Conservation (phyloP, 2,888 invertebrate species). For the Apodemia duryi region DNA sequence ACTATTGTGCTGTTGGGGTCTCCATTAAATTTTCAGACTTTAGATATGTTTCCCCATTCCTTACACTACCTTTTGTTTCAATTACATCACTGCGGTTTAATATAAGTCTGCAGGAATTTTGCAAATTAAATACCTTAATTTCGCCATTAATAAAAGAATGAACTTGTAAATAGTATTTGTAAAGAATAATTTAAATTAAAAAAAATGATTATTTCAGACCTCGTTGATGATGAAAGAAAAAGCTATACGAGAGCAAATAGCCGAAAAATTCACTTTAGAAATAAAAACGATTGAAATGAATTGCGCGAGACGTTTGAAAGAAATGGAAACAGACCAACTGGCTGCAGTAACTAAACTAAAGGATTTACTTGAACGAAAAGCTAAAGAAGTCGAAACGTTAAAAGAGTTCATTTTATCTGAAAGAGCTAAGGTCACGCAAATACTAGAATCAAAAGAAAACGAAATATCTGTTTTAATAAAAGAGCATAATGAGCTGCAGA, state of each 20-base stretch:
- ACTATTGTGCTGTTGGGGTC: too few species aligned
- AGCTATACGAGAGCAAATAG: constrained; percentile 83
- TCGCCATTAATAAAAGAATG: too few species aligned
- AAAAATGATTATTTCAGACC: constrained; percentile 50
- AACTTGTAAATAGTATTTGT: too few species aligned
- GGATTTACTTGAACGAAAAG: constrained; percentile 70
- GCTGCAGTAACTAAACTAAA: constrained; percentile 65
- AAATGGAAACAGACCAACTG: constrained; percentile 72
- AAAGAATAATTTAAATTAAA: too few species aligned
- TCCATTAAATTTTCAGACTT: too few species aligned
- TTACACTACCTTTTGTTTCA: too few species aligned
- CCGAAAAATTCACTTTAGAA: constrained; percentile 81
- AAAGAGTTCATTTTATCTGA: constrained; percentile 74
- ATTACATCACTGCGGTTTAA: too few species aligned
- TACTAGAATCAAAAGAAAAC: constrained; percentile 71
- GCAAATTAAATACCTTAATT: too few species aligned
- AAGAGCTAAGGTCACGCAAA: constrained; percentile 68
- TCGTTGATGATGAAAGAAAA: constrained; percentile 75
- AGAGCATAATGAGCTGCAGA: constrained; percentile 59
- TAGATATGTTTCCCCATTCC: too few species aligned
- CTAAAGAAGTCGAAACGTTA: constrained; percentile 72
- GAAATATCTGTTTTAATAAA: constrained; percentile 70
- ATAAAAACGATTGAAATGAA: constrained; percentile 79
- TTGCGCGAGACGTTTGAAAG: constrained; percentile 67
- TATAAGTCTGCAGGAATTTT: too few species aligned